These are phyloP conservation scores for Phalacrocorax aristotelis DNA, from an alignment of 2,113 vertebrate species.

Conservation along the genomic window DNA sequence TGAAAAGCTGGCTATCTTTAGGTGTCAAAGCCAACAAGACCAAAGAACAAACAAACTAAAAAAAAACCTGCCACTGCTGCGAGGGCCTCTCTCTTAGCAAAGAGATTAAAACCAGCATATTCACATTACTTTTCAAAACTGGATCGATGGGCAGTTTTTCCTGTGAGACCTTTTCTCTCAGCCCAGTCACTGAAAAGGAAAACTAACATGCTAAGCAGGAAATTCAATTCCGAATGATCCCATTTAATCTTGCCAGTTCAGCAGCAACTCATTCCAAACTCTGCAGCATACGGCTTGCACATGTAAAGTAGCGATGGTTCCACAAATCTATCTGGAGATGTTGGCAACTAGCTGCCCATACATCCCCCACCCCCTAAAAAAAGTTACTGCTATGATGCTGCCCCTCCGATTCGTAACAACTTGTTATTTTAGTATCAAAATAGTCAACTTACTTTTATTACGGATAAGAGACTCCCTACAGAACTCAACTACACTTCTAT, in stretches of 20 bases:
- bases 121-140: background rate
- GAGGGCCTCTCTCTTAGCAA: background rate
- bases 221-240: conserved; percentile 28
- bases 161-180: background rate
- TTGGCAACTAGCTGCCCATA: background rate
- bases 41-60: background rate
- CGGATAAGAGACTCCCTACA: background rate
- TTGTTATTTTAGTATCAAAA: background rate
- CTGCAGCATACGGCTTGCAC: background rate
- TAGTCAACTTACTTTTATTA: background rate
- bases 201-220: conserved; percentile 1
- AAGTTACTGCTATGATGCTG: background rate
- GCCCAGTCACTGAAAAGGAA: background rate
- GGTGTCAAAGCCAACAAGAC: background rate
- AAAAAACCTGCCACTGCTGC: background rate
- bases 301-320: background rate
- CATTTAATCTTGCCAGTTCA: conserved; percentile 41
- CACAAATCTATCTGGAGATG: background rate
- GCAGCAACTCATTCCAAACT: conserved; percentile 27
- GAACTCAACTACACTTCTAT: background rate
- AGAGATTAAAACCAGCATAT: background rate
- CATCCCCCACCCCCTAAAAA: background rate
- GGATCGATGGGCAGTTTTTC: background rate
- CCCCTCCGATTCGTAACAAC: background rate
- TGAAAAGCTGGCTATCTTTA: background rate